These are phyloP conservation scores for Allobates femoralis DNA, from an alignment of 2,797 vertebrate genomes.

Conservation along the genomic window DNA sequence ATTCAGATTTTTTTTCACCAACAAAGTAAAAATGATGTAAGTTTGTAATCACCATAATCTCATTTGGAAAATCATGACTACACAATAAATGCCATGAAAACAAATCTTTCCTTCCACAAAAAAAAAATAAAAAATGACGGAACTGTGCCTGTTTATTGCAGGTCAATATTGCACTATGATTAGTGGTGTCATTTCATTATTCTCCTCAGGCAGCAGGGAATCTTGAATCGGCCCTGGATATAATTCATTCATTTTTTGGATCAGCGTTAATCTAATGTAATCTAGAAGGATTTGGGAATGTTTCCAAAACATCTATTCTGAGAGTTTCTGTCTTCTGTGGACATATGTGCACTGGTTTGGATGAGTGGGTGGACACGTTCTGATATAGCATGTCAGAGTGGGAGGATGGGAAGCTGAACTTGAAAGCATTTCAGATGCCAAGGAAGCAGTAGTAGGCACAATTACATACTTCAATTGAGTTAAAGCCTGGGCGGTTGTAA, in stretches of 20 bases:
- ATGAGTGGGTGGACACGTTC: constrained; percentile 3
- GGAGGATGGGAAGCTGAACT: neutral
- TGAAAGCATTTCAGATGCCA: neutral
- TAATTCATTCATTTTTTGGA: neutral
- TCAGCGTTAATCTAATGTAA: neutral
- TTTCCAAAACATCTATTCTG: neutral
- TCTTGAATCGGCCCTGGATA: neutral
- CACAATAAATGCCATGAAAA: too few species aligned
- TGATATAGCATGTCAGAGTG: constrained; percentile 12
- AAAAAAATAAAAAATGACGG: too few species aligned
- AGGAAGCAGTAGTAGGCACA: neutral
- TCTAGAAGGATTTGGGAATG: neutral
- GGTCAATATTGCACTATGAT: too few species aligned
- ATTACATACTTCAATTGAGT: neutral
- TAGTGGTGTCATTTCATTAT: too few species aligned
- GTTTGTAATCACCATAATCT: too few species aligned
- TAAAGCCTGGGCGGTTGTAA: neutral
- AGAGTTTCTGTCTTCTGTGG: neutral
- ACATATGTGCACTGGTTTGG: neutral
- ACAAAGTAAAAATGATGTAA: too few species aligned
- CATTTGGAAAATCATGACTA: too few species aligned
- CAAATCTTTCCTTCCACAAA: too few species aligned
- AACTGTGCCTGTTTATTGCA: too few species aligned
- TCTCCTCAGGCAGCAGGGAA: too few species aligned
- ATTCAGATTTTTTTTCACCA: too few species aligned